Conservation (phyloP, 1,140 invertebrate species). For the Drosophila setifemur region DNA sequence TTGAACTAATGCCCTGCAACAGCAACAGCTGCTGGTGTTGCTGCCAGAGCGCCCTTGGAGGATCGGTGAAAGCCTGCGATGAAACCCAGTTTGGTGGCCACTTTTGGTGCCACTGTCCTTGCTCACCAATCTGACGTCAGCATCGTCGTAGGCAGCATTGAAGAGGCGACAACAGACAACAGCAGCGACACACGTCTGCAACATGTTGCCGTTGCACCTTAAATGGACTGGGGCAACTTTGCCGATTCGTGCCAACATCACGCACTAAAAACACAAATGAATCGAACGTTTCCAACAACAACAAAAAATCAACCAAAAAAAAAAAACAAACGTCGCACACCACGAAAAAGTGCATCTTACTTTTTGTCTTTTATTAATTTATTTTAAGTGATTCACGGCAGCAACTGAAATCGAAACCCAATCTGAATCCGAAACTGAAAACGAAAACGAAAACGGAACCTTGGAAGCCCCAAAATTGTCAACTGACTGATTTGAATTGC, state of each 20-base stretch:
- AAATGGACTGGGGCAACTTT: slow-evolving; percentile 30
- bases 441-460: slow-evolving; percentile 46
- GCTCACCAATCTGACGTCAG: slow-evolving; percentile 44
- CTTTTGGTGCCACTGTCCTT: slow-evolving; percentile 55
- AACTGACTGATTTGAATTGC: slow-evolving; percentile 41
- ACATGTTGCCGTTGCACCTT: slow-evolving; percentile 27
- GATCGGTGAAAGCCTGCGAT: slow-evolving; percentile 24
- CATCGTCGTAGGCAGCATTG: slow-evolving; percentile 34
- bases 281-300: too few relatives aligned
- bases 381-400: slow-evolving; percentile 74
- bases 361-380: slow-evolving; percentile 66
- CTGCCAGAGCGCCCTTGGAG: slow-evolving; percentile 22
- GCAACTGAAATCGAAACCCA: slow-evolving; percentile 39
- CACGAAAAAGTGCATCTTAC: slow-evolving; percentile 28
- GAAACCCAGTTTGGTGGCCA: slow-evolving; percentile 1
- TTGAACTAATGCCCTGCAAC: slow-evolving; percentile 17
- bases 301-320: neutral
- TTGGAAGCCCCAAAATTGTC: slow-evolving; percentile 67
- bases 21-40: slow-evolving; percentile 26
- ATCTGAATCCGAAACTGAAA: slow-evolving; percentile 22
- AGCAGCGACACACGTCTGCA: slow-evolving; percentile 22
- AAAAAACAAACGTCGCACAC: too few relatives aligned
- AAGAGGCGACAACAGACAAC: slow-evolving; percentile 17
- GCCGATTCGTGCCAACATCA: slow-evolving; percentile 25
- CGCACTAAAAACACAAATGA: slow-evolving; percentile 14